These are phyloP conservation scores for Eilema sororculum DNA, from an alignment of 2,888 invertebrate species.

Conservation along the genomic window DNA sequence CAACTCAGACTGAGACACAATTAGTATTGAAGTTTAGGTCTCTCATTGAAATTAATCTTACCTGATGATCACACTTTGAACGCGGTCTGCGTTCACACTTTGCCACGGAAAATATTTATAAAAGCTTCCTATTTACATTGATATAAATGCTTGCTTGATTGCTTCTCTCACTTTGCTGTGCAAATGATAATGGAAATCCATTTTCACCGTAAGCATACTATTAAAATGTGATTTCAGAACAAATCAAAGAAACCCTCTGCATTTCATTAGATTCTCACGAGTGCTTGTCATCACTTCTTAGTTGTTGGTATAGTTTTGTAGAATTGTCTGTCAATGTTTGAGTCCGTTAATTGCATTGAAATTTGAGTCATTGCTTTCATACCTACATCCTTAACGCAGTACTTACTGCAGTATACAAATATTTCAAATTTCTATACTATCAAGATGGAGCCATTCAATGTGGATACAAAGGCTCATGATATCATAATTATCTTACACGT, in stretches of 20 bases:
- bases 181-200: not conserved
- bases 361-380: too few species aligned
- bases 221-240: slow-evolving; percentile 2
- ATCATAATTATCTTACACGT: too few species aligned
- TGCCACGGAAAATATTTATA: not conserved
- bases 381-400: too few species aligned
- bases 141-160: not conserved
- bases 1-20: slow-evolving; percentile 9
- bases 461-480: too few species aligned
- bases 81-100: not conserved
- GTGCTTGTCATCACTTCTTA: not conserved
- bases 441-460: too few species aligned
- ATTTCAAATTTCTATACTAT: too few species aligned
- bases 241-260: not conserved
- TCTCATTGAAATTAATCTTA: not conserved
- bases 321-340: too few species aligned
- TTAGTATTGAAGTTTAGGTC: not conserved
- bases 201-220: not conserved
- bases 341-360: too few species aligned
- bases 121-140: not conserved
- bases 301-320: not conserved
- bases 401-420: too few species aligned
- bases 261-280: not conserved
- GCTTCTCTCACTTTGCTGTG: slow-evolving; percentile 6
- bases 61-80: not conserved